Percentiles rank a stretch among this genome's conserved stretches.
phyloP scores from a whole-genome alignment of 2,888 invertebrate genomes.

The Rotaria macrura region DNA sequence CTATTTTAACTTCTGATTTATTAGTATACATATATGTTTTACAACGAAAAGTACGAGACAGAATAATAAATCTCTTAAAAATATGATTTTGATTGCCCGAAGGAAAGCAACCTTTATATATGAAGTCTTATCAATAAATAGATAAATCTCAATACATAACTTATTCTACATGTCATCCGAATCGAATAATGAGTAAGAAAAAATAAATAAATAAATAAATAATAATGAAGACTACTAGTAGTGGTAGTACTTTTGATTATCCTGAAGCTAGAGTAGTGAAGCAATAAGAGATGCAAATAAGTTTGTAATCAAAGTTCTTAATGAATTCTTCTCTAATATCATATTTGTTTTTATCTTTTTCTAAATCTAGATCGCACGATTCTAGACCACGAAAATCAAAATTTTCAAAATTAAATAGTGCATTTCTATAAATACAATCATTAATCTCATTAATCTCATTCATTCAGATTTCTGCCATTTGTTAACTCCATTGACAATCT shows the following conservation, averaged over 20 bases:
- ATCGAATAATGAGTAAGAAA: not conserved
- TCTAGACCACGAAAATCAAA: not conserved
- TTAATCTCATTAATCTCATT: not conserved
- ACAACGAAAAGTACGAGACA: not conserved
- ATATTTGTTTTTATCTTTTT: not conserved
- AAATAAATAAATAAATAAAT: not conserved
- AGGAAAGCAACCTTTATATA: not conserved
- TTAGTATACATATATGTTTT: not conserved
- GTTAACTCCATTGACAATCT: not conserved
- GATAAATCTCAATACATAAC: not conserved
- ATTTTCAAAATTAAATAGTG: not conserved
- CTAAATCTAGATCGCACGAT: too few relatives aligned
- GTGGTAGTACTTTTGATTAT: not conserved
- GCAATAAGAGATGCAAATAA: not conserved
- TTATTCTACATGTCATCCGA: not conserved
- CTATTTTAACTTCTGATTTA: too few relatives aligned
- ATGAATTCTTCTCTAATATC: not conserved
- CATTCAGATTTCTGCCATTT: not conserved
- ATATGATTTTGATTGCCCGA: not conserved
- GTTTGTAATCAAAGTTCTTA: not conserved
- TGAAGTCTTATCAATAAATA: not conserved
- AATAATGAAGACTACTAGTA: not conserved
- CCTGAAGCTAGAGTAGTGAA: not conserved
- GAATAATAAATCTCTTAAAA: not conserved
- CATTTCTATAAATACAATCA: not conserved